Conservation (phyloP, 2,888 invertebrate genomes). For the Caenorhabditis uteleia region DNA sequence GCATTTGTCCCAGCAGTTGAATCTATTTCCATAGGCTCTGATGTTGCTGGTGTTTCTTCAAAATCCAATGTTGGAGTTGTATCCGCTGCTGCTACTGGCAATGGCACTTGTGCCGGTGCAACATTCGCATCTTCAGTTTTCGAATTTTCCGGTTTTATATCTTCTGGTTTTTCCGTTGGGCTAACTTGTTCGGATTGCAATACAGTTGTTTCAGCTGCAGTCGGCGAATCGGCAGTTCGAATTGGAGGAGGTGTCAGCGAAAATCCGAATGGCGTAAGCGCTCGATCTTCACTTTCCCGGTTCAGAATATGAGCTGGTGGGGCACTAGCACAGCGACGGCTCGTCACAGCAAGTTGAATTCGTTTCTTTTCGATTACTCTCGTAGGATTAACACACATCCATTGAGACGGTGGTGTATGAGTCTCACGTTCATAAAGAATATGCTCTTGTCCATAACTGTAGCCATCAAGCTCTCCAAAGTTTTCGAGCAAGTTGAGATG, state of each 20-base stretch:
- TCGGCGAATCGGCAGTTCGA: background rate
- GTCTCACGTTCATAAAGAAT: constrained; percentile 62
- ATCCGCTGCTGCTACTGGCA: no score
- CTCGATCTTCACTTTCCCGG: constrained; percentile 14
- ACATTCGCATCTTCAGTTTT: no score
- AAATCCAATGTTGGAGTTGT: no score
- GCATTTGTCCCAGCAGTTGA: no score
- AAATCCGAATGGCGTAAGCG: background rate
- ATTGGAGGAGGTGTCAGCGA: background rate
- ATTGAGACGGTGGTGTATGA: constrained; percentile 67
- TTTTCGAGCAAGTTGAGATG: constrained; percentile 27
- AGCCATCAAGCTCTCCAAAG: constrained; percentile 33
- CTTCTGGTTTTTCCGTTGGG: no score
- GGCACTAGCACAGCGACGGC: constrained; percentile 37
- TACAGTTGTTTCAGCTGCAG: no score
- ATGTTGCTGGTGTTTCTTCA: no score
- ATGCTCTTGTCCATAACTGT: constrained; percentile 64
- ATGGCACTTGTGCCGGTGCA: no score
- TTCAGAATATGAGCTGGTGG: constrained; percentile 41
- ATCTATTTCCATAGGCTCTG: no score
- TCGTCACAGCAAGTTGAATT: constrained; percentile 26
- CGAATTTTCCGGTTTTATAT: no score
- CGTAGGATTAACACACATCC: constrained; percentile 49
- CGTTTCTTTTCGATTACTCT: constrained; percentile 31
- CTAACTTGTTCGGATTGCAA: no score